Conservation (phyloP, 2,888 invertebrate species). For the Drosophila fungiperda region DNA sequence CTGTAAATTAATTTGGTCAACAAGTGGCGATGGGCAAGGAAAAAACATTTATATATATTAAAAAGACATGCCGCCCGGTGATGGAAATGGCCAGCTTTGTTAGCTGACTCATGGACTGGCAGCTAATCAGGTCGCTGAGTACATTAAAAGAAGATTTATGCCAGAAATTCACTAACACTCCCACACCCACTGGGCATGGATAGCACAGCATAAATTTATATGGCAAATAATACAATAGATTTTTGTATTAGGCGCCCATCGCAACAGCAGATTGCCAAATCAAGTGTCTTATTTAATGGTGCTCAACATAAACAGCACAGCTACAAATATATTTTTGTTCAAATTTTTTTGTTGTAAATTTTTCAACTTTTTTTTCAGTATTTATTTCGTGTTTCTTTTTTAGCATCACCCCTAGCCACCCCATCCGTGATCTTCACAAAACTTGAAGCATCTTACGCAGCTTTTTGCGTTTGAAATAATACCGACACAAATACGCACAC, state of each 20-base stretch:
- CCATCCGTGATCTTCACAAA: conserved; percentile 9
- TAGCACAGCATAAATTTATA: conserved; percentile 58
- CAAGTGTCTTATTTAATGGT: conserved; percentile 80
- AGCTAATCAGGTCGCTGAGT: conserved; percentile 70
- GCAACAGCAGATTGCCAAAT: conserved; percentile 71
- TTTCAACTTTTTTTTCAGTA: conserved; percentile 10
- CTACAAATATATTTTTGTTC: conserved; percentile 44
- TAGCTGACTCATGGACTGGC: conserved; percentile 49
- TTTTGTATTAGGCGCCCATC: conserved; percentile 41
- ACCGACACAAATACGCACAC: conserved; percentile 9
- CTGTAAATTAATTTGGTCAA: conserved; percentile 69
- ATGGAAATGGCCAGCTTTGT: conserved; percentile 62
- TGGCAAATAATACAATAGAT: conserved; percentile 77
- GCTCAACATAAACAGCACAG: conserved; percentile 75
- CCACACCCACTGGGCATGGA: conserved; percentile 28
- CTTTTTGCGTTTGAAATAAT: conserved; percentile 23
- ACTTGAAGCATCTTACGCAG: conserved; percentile 41
- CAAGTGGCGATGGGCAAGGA: conserved; percentile 24
- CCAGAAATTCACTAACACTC: conserved; percentile 37
- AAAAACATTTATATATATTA: neutral
- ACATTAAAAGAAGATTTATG: conserved; percentile 76
- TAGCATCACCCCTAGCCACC: conserved; percentile 39
- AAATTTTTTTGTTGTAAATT: conserved; percentile 22
- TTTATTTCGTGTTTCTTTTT: conserved; percentile 14
- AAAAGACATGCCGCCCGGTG: conserved; percentile 35